Base-by-base conservation (phyloP, 2,888 invertebrate genomes). In the Synanthedon formicaeformis region DNA sequence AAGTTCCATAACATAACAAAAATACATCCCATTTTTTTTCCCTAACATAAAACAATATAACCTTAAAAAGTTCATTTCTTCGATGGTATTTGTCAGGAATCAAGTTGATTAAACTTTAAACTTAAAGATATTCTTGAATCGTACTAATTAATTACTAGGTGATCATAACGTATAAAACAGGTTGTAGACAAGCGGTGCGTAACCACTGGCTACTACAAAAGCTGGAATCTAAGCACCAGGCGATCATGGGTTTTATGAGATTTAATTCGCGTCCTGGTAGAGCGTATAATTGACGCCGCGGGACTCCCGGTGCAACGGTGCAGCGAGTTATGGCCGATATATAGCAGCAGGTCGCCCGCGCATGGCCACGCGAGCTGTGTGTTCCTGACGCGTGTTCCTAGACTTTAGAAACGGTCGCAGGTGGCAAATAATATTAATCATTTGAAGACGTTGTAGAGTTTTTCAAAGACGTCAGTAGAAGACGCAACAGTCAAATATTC, bases 211-310 rank as follows among this genome's bases (percentile, higher is more conserved):
- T 14, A 12, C 12, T 45, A 45, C 45, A 45, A 45, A n/a, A 12
- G 45, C 45, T 45, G 13, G 40, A 3, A 11, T 13, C 10, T 16
- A 34, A 65, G 67, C 66, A 67, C 66, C 59, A 69, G 69, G 70
- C 58, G 62, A 67, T 71, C 71, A 71, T 70, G 64, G 63, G 69
- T 66, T 72, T 71, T 75, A 75, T 73, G 69, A 67, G 65, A 61
- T 71, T 74, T 75, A 75, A 74, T 73, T 45, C 70, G 74, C 68
- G 72, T 71, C 69, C 55, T 66, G 62, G 45, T 60, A 60, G 59
- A 66, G 45, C 60, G 68, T 70, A 67, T 72, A 75, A 75, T 73
- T 71, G 71, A 63, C 76, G 67, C 77, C 63, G 65, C 75, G 61
- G 78, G 78, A 73, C 65, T 65, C 34, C 67, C 69, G 56, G 67